These are phyloP conservation scores for Apostichopus californicus DNA, from an alignment of 35 echinoderm and acorn worm species.

Conservation along the genomic window DNA sequence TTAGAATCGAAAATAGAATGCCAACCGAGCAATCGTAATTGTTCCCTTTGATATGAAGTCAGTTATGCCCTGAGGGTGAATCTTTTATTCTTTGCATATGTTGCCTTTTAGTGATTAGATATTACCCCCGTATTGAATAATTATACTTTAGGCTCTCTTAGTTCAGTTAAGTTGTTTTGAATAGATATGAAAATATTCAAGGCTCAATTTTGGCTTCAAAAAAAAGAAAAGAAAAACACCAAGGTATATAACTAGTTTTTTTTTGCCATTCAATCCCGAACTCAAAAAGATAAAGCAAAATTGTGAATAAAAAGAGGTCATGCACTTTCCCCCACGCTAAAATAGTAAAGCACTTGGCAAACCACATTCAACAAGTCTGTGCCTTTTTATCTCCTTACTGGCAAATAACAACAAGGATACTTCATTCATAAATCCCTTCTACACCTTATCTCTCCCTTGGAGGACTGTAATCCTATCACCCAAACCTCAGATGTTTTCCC, in stretches of 20 bases:
- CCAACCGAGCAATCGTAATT: not conserved
- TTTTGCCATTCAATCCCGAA: no score
- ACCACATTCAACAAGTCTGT: not conserved
- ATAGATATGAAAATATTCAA: slow-evolving; percentile 1
- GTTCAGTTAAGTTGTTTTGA: slow-evolving; percentile 27
- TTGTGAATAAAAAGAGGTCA: not conserved
- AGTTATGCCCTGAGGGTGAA: not conserved
- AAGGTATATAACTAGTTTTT: not conserved
- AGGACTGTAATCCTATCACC: slow-evolving; percentile 3
- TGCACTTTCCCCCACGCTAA: not conserved
- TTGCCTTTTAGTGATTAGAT: not conserved
- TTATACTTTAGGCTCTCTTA: not conserved
- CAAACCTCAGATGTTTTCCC: not conserved
- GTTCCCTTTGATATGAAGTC: not conserved
- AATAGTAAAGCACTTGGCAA: not conserved
- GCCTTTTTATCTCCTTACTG: not conserved
- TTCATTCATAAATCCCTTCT: not conserved
- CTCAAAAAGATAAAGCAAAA: no score
- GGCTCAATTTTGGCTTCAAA: not conserved
- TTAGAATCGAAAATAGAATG: not conserved
- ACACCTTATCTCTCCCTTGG: not conserved
- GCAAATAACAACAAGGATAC: not conserved
- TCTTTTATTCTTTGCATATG: not conserved
- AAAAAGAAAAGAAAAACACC: not conserved
- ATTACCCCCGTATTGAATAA: slow-evolving; percentile 15